Percentiles rank a stretch among this genome's conserved stretches.
These are phyloP conservation scores for Ceriagrion tenellum DNA, from an alignment of 2,888 invertebrate genomes.

Conservation along the genomic window DNA sequence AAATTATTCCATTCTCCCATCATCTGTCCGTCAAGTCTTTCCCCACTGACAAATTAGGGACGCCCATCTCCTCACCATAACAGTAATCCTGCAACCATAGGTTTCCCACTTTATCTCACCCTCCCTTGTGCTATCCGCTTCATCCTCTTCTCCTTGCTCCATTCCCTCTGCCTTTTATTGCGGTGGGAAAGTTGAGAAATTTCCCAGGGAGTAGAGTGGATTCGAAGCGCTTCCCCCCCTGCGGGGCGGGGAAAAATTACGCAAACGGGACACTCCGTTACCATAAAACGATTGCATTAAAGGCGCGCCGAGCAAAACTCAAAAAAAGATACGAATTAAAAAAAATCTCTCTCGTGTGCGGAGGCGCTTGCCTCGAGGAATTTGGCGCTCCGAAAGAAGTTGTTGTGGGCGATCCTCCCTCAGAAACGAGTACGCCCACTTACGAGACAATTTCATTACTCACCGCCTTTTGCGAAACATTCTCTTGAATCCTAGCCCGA, in stretches of 20 bases:
- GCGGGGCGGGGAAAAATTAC: neutral
- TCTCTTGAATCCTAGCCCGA: neutral
- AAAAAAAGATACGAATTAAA: neutral
- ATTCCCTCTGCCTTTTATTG: slow-evolving; percentile 46
- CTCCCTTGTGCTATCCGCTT: neutral
- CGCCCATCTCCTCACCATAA: slow-evolving; percentile 38
- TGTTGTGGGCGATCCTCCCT: neutral
- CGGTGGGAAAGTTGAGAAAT: neutral
- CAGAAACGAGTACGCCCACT: neutral
- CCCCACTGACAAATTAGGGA: neutral
- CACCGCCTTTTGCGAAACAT: neutral
- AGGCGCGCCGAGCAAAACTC: neutral
- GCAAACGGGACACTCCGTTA: slow-evolving; percentile 28
- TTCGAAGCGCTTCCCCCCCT: neutral
- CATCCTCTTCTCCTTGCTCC: neutral
- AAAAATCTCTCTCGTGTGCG: neutral
- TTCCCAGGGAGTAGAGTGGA: neutral
- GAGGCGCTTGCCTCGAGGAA: neutral
- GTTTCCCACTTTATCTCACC: slow-evolving; percentile 37
- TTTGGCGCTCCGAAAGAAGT: neutral
- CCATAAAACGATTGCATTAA: neutral
- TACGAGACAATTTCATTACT: neutral
- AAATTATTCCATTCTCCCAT: neutral
- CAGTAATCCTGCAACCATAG: slow-evolving; percentile 16
- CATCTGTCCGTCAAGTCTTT: neutral